Conservation (phyloP, 92 coral and sea anemone species). For the Bergia puertoricense region DNA sequence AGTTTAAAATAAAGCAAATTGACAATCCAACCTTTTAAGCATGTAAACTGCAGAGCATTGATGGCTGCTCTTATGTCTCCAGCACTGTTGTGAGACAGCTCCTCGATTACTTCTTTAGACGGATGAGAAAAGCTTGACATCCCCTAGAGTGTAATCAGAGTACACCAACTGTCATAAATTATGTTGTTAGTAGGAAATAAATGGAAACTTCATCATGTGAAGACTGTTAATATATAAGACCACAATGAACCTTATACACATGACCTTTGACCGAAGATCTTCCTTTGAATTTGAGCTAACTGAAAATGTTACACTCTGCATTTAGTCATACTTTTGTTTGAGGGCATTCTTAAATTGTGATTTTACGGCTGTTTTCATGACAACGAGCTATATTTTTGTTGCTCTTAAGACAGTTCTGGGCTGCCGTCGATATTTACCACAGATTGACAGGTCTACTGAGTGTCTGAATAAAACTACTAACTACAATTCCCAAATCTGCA, state of each 20-base stretch:
- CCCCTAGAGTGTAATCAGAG: constrained; percentile 41
- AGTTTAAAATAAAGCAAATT: neutral
- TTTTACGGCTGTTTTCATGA: neutral
- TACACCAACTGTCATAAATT: neutral
- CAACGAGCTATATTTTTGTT: neutral
- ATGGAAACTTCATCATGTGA: neutral
- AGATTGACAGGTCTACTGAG: too few relatives aligned
- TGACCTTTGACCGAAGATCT: neutral
- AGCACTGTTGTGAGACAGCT: constrained; percentile 84
- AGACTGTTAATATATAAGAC: neutral
- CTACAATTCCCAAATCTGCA: too few relatives aligned
- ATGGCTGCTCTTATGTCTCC: constrained; percentile 95
- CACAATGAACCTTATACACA: neutral
- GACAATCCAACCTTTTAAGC: constrained; percentile 70
- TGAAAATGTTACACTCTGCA: neutral
- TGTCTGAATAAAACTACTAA: too few relatives aligned
- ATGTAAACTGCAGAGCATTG: constrained; percentile 91
- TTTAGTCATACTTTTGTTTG: too few relatives aligned
- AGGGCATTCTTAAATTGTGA: neutral
- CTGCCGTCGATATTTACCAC: too few relatives aligned
- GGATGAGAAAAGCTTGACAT: constrained; percentile 61
- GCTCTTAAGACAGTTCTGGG: too few relatives aligned
- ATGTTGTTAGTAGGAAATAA: neutral
- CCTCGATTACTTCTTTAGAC: constrained; percentile 78
- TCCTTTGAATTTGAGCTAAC: neutral